Conservation (phyloP, 2,797 vertebrate species). For the Sus cebifrons region DNA sequence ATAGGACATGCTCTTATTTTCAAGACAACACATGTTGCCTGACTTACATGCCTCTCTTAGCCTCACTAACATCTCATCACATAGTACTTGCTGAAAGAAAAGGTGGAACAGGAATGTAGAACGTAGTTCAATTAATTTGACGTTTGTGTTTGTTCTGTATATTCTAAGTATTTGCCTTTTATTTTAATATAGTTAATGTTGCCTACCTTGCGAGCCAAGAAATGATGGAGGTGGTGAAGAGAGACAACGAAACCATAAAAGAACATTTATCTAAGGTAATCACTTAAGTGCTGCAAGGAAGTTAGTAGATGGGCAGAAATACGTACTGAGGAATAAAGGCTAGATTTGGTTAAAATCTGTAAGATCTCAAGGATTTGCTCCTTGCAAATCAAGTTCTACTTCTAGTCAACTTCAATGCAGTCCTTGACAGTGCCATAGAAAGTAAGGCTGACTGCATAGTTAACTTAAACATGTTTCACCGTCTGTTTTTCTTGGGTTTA, state of each 20-base stretch:
- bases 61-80: background rate
- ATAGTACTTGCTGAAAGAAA: background rate
- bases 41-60: background rate
- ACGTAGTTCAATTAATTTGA: background rate
- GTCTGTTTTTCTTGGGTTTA: conserved; percentile 45
- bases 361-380: background rate
- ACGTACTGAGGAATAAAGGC: background rate
- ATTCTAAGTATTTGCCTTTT: conserved; percentile 46
- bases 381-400: background rate
- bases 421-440: conserved; percentile 17
- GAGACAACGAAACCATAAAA: conserved; percentile 94
- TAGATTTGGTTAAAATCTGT: conserved; percentile 15
- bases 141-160: background rate
- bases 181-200: conserved; percentile 92
- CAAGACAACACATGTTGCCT: accelerated
- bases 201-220: conserved; percentile 97
- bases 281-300: background rate
- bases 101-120: background rate
- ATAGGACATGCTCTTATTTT: background rate
- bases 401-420: background rate
- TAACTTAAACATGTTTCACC: conserved; percentile 20
- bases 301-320: background rate
- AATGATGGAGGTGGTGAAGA: conserved; percentile 94
- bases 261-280: conserved; percentile 95
- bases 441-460: background rate